Evolutionary conservation across 2,113 vertebrate genomes (phyloP), one percentile per base, ranked within the genome.

Genomic region (Aramus guarauna): DNA sequence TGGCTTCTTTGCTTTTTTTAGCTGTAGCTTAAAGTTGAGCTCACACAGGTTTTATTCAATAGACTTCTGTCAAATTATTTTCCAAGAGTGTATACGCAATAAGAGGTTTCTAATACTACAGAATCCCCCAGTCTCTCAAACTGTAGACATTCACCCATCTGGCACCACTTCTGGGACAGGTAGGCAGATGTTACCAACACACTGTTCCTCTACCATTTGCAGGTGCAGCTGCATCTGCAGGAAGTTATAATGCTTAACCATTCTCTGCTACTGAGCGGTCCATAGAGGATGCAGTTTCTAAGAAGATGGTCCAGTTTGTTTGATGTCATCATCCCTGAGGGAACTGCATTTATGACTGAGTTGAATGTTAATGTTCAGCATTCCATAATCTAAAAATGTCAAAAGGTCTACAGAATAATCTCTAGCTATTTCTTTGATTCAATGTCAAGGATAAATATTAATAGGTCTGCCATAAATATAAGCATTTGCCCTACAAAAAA

Each of bases 371-470:
- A 90, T 82, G 71, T 84, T 85, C 78, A 85, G 37, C 72, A 79
- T 89, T 92, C 87, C 52, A 36, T 93, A 86, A 88, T 95, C 94
- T 94, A 95, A 94, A 97, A 96, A 86, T 88, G 94, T 92, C 34
- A 30, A 90, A 92, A 95, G 69, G 85, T 90, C 80, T 60, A 53
- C 3, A 36, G 72, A 96, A 97, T 66, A 92, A 96, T 79, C 71
- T 92, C 45, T 60, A 64, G 68, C 47, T 88, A 72, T 74, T 85
- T 68, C 83, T 96, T 77, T 89, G 72, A 95, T 96, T 85, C 60
- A 74, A 75, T 48, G 43, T 63, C 91, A 94, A 92, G 83, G 52
- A 88, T 82, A 96, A 91, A 97, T 94, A 95, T 96, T 96, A 97
- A 96, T 88, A 93, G 80, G 64, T 90, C 91, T 91, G 82, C 82